phyloP scores from a whole-genome alignment of 2,797 vertebrate species.

The Sebastiscus albofasciatus region DNA sequence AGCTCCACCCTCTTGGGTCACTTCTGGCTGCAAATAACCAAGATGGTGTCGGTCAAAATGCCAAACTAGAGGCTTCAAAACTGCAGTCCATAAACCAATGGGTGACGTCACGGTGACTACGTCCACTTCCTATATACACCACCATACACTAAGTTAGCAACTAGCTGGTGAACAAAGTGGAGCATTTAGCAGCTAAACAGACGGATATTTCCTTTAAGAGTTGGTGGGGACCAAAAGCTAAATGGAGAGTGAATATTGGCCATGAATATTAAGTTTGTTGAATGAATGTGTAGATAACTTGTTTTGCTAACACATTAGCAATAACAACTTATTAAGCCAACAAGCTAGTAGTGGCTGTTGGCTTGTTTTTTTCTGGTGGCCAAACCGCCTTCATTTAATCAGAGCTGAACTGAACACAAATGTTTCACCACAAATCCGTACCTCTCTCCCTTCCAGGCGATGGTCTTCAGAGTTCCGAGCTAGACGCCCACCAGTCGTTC shows the following conservation, averaged over 20 bases:
- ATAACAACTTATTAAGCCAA: not conserved
- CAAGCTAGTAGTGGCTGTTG: not conserved
- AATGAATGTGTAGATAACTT: not conserved
- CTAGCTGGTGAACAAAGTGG: not conserved
- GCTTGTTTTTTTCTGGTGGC: not conserved
- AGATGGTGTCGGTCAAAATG: accelerated
- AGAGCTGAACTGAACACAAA: not conserved
- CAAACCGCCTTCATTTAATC: not conserved
- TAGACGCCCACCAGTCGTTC: conserved; percentile 72
- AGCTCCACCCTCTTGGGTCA: no score
- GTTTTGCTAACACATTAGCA: not conserved
- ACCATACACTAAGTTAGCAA: no score
- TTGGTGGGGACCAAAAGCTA: not conserved
- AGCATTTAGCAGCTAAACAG: not conserved
- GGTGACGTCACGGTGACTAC: no score
- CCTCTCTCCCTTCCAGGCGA: conserved; percentile 57
- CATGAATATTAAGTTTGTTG: not conserved
- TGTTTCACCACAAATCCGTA: not conserved
- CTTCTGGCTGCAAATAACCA: accelerated
- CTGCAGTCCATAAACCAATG: no score
- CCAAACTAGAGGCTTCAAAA: accelerated
- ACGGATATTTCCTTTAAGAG: not conserved
- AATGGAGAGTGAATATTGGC: not conserved
- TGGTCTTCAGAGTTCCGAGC: conserved; percentile 59
- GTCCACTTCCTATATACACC: no score